Conservation (phyloP, 2,113 vertebrate species). For the Petaurus breviceps region DNA sequence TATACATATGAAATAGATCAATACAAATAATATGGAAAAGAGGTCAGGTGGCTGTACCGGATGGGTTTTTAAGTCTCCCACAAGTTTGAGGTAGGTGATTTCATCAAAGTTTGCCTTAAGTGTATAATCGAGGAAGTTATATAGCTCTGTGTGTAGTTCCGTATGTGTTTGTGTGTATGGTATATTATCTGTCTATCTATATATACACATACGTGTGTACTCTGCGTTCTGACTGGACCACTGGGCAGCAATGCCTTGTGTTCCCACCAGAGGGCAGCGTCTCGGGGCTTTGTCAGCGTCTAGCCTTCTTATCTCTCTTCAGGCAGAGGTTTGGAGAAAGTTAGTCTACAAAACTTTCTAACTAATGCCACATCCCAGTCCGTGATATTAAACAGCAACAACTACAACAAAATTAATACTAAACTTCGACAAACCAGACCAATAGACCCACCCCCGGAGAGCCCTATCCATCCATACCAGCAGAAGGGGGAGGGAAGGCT, state of each 20-base stretch:
- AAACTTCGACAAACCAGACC: background rate
- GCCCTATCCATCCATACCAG: conserved; percentile 80
- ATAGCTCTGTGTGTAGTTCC: conserved; percentile 26
- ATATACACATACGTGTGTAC: background rate
- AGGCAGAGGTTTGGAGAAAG: conserved; percentile 80
- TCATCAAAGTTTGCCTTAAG: conserved; percentile 77
- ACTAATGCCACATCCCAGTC: conserved; percentile 82
- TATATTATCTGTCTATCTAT: background rate
- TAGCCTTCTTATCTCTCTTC: conserved; percentile 68
- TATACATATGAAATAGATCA: background rate
- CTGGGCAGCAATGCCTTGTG: conserved; percentile 78
- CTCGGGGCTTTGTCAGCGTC: conserved; percentile 69
- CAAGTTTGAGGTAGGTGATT: conserved; percentile 85
- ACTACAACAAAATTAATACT: background rate
- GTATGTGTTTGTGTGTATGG: background rate
- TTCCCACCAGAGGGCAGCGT: conserved; percentile 92
- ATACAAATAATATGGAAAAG: conserved; percentile 69
- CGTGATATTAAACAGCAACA: conserved; percentile 54
- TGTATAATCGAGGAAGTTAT: conserved; percentile 65
- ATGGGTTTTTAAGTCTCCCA: conserved; percentile 72
- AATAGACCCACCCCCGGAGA: conserved; percentile 68
- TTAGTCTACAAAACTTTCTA: conserved; percentile 86
- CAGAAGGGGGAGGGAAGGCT: conserved; percentile 80
- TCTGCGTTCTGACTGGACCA: conserved; percentile 53
- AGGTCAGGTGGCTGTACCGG: conserved; percentile 74